A percentile compares a stretch with the other conserved stretches of the same genome.
Evolutionary conservation across 2,888 invertebrate species (phyloP).

Genomic region (Amiota communis): DNA sequence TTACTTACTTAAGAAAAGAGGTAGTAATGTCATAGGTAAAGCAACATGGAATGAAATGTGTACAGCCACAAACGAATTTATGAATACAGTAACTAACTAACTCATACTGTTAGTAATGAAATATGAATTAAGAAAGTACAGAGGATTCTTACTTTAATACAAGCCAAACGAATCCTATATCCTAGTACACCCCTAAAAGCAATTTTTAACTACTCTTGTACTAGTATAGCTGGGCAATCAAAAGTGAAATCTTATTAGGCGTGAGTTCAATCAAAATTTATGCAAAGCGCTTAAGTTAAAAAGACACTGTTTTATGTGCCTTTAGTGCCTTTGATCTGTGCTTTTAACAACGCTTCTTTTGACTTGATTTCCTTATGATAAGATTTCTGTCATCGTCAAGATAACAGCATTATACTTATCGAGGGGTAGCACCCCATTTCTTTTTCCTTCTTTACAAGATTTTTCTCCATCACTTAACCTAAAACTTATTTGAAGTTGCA

Average conservation of each 20-base stretch:
- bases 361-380: neutral
- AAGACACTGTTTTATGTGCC: slow-evolving; percentile 40
- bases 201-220: too few relatives aligned
- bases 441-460: neutral
- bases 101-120: too few relatives aligned
- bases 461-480: neutral
- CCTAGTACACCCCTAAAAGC: too few relatives aligned
- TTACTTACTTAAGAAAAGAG: too few relatives aligned
- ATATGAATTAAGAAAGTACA: too few relatives aligned
- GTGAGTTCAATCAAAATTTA: slow-evolving; percentile 18
- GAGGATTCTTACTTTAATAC: too few relatives aligned
- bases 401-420: neutral
- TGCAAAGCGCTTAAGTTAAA: slow-evolving; percentile 31
- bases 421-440: neutral
- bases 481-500: slow-evolving; percentile 8
- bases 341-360: neutral
- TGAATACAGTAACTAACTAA: too few relatives aligned
- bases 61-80: too few relatives aligned
- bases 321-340: slow-evolving; percentile 48
- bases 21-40: too few relatives aligned
- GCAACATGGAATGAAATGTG: too few relatives aligned
- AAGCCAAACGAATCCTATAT: too few relatives aligned
- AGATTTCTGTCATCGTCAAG: slow-evolving; percentile 4
- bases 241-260: neutral
- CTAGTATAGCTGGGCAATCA: neutral